phyloP scores from a whole-genome alignment of 2,888 invertebrate species.

The Orgyia antiqua region DNA sequence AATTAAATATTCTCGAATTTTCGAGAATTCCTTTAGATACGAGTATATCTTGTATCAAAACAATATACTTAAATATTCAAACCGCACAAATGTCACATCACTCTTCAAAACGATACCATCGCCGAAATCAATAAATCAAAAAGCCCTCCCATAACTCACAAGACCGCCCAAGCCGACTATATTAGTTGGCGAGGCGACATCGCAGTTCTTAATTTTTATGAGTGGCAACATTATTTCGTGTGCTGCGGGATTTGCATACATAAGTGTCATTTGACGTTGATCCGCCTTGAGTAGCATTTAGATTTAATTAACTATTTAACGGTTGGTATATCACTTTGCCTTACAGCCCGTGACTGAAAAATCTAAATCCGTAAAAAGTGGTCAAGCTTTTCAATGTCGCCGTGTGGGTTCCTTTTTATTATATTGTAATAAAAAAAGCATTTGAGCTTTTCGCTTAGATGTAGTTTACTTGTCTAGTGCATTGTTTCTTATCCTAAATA shows the following conservation, averaged over 20 bases:
- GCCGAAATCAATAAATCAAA: slow-evolving; percentile 21
- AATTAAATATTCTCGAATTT: too few species aligned
- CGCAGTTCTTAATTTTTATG: slow-evolving; percentile 28
- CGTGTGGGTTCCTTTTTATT: too few species aligned
- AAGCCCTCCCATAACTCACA: slow-evolving; percentile 28
- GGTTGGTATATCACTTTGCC: slow-evolving; percentile 1
- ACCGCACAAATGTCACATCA: slow-evolving; percentile 19
- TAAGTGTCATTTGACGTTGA: slow-evolving; percentile 16
- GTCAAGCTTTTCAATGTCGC: too few species aligned
- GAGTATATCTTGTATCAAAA: too few species aligned
- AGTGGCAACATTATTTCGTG: slow-evolving; percentile 25
- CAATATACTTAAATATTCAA: slow-evolving; percentile 12
- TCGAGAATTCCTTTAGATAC: too few species aligned
- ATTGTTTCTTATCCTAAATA: too few species aligned
- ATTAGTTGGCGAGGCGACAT: slow-evolving; percentile 21
- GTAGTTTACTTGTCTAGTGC: too few species aligned
- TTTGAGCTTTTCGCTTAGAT: too few species aligned
- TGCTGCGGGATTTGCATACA: slow-evolving; percentile 22
- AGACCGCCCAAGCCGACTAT: slow-evolving; percentile 28
- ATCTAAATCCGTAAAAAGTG: too few species aligned
- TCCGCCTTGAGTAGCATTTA: slow-evolving; percentile 8
- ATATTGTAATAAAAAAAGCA: too few species aligned
- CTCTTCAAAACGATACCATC: slow-evolving; percentile 20
- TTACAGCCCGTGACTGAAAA: too few species aligned
- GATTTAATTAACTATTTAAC: slow-evolving; percentile 6